Percentiles rank a stretch among this genome's conserved stretches.
phyloP scores from a whole-genome alignment of 2,113 vertebrate species.

The Rhegmatorhina hoffmannsi region DNA sequence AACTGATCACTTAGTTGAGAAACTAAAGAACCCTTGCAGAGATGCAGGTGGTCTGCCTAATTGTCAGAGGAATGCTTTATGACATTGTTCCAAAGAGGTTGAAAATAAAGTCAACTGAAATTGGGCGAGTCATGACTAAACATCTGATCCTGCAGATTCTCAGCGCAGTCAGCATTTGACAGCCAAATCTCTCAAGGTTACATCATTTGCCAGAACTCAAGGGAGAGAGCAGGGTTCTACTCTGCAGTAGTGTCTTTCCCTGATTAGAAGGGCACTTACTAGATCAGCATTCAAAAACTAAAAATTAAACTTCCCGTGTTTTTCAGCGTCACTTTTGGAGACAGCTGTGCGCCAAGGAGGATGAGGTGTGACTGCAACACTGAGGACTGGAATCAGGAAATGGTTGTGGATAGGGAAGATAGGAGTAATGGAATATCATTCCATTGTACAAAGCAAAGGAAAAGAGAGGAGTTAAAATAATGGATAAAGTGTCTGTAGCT shows the following conservation, averaged over 20 bases:
- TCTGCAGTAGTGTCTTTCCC: neutral
- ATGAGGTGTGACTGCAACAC: neutral
- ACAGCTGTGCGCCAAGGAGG: neutral
- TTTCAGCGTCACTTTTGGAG: neutral
- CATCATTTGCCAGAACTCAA: neutral
- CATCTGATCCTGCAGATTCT: constrained; percentile 25
- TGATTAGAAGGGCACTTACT: neutral
- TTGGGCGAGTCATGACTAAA: neutral
- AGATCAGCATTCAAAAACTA: neutral
- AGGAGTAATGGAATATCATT: neutral
- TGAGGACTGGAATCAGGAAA: neutral
- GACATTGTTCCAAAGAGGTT: neutral
- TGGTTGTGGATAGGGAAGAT: neutral
- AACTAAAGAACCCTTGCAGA: neutral
- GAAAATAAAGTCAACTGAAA: neutral
- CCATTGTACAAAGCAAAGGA: neutral
- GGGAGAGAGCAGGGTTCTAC: neutral
- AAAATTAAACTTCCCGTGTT: neutral
- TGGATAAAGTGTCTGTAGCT: neutral
- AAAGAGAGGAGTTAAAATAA: neutral
- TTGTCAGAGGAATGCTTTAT: neutral
- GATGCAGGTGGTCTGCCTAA: neutral
- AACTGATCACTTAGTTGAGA: neutral
- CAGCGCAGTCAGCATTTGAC: neutral
- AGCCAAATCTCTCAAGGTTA: neutral